A percentile compares a stretch with the other conserved stretches of the same genome.
Conservation (phyloP, 2,888 invertebrate species). For the Watsonalla binaria region DNA sequence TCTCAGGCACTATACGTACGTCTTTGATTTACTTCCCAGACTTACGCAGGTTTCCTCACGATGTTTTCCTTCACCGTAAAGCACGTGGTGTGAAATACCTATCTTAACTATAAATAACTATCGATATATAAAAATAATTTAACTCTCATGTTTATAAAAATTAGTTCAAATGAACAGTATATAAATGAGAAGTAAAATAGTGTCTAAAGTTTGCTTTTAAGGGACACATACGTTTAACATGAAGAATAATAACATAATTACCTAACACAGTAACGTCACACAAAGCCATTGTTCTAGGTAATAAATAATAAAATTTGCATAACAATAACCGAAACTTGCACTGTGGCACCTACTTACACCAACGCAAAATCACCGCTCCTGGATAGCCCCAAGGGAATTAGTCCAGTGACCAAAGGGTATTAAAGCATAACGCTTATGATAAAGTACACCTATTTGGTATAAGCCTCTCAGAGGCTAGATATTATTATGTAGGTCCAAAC, state of each 20-base stretch:
- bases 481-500: neutral
- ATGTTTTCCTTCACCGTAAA: no score
- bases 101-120: no score
- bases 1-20: no score
- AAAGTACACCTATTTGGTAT: neutral
- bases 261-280: neutral
- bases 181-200: no score
- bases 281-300: conserved; percentile 1
- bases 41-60: no score
- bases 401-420: conserved; percentile 8
- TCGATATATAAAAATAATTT: no score
- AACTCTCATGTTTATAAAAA: no score
- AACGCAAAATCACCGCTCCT: conserved; percentile 41
- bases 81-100: no score
- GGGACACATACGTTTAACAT: neutral
- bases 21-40: no score
- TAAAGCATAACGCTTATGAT: neutral
- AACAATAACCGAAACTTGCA: conserved; percentile 53
- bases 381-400: conserved; percentile 22
- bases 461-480: neutral
- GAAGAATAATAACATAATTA: neutral
- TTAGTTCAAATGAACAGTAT: no score
- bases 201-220: no score
- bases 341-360: conserved; percentile 46
- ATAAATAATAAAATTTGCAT: conserved; percentile 50